Conservation (phyloP, 2,113 vertebrate species). For the Antigone vipio region DNA sequence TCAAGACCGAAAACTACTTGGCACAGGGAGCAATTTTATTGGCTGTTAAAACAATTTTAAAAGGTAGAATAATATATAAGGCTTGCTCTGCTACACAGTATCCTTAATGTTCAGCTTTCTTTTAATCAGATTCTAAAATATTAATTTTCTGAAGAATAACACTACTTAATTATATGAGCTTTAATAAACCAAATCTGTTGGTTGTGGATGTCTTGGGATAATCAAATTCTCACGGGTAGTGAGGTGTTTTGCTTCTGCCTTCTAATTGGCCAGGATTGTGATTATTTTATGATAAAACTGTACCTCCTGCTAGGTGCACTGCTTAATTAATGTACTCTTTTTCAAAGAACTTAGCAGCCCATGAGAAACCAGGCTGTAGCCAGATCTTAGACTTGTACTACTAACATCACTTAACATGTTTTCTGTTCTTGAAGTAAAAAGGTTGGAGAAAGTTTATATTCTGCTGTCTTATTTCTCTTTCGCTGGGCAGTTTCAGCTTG, state of each 20-base stretch:
- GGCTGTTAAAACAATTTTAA: conserved; percentile 8
- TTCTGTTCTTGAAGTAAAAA: neutral
- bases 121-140: conserved; percentile 39
- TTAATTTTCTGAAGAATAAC: conserved; percentile 20
- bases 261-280: neutral
- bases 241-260: neutral
- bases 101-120: neutral
- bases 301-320: neutral
- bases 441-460: neutral
- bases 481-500: neutral
- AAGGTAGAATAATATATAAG: neutral
- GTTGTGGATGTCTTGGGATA: neutral
- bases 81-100: neutral
- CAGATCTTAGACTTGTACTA: neutral
- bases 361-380: neutral
- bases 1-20: conserved; percentile 9
- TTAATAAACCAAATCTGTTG: neutral
- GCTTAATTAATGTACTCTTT: neutral
- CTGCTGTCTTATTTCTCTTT: neutral
- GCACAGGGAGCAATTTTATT: neutral
- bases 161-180: neutral
- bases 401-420: neutral
- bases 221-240: neutral
- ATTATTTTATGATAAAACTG: conserved; percentile 1
- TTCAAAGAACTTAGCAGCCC: neutral